phyloP scores from a whole-genome alignment of 1,140 invertebrate genomes.

The Hestina assimilis region DNA sequence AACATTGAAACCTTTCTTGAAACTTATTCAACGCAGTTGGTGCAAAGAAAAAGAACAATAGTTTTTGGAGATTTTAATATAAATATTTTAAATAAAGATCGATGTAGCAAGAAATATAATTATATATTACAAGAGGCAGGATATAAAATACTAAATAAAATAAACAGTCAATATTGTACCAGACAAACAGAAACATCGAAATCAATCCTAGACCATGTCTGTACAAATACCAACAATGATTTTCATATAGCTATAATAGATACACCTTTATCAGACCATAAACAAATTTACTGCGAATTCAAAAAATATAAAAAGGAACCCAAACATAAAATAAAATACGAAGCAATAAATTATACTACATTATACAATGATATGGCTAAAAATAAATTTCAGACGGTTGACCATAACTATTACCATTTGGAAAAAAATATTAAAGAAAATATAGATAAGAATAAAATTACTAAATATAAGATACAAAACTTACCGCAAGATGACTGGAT shows the following conservation, averaged over 20 bases:
- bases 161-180: constrained; percentile 5
- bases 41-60: no score
- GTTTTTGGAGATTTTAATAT: no score
- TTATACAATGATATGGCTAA: constrained; percentile 7
- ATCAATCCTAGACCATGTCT: constrained; percentile 23
- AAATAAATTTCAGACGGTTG: constrained; percentile 2
- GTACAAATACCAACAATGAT: constrained; percentile 15
- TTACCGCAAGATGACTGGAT: constrained; percentile 21
- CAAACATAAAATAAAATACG: constrained; percentile 16
- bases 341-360: constrained; percentile 14
- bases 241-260: constrained; percentile 22
- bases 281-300: constrained; percentile 18
- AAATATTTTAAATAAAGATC: constrained; percentile 6
- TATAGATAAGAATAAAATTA: constrained; percentile 1
- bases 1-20: background rate
- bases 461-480: constrained; percentile 18
- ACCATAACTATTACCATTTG: constrained; percentile 11
- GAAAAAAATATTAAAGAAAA: constrained; percentile 5
- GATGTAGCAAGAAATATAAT: constrained; percentile 4
- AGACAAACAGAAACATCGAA: constrained; percentile 7
- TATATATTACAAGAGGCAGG: constrained; percentile 16
- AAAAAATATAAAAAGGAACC: constrained; percentile 12
- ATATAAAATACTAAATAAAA: constrained; percentile 16
- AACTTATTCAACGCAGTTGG: constrained; percentile 4
- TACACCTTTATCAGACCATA: constrained; percentile 20